Evolutionary conservation across 2,113 vertebrate species (phyloP).

Genomic region (Rhegmatorhina hoffmannsi): DNA sequence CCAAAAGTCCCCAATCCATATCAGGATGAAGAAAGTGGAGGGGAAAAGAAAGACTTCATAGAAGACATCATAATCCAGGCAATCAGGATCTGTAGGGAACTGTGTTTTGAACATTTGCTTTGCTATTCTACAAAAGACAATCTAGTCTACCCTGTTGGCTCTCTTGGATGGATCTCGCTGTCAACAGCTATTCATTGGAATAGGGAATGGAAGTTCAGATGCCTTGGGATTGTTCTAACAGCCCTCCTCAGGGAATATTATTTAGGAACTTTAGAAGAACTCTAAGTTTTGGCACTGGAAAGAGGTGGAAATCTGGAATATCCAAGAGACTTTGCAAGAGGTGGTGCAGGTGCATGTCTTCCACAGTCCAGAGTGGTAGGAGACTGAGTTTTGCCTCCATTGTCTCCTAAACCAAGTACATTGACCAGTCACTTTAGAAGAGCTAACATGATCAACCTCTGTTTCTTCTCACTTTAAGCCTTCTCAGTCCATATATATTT

Average conservation of each 20-base stretch:
- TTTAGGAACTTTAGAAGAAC: background rate
- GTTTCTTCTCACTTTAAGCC: background rate
- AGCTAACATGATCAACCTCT: background rate
- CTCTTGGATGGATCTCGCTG: background rate
- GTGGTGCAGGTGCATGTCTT: background rate
- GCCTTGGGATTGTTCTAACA: background rate
- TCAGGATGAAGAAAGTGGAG: background rate
- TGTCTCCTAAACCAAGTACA: background rate
- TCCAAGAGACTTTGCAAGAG: background rate
- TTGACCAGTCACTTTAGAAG: background rate
- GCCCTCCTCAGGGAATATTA: background rate
- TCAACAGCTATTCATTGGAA: background rate
- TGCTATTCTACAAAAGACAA: background rate
- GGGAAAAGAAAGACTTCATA: background rate
- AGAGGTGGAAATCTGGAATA: background rate
- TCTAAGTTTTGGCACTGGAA: background rate
- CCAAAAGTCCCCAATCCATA: background rate
- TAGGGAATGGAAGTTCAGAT: background rate
- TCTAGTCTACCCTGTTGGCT: background rate
- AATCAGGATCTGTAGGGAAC: background rate
- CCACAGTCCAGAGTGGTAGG: background rate
- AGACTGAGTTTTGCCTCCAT: background rate
- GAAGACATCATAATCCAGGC: background rate
- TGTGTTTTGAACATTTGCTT: background rate
- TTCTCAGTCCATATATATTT: background rate